phyloP scores from a whole-genome alignment of 2,888 invertebrate species.

The Heliconius charithonia region DNA sequence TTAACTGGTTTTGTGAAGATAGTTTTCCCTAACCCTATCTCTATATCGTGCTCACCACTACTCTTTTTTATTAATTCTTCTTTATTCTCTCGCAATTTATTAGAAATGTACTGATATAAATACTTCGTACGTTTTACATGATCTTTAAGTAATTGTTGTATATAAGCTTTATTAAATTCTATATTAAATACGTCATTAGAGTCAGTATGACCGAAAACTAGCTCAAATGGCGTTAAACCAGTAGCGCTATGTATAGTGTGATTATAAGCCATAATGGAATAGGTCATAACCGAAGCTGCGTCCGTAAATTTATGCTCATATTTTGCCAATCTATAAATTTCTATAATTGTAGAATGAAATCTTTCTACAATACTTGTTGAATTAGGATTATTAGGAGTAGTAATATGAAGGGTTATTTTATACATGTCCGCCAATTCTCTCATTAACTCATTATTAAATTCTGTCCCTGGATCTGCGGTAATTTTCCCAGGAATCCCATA shows the following conservation, averaged over 20 bases:
- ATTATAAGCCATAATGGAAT: conserved; percentile 50
- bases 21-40: not conserved
- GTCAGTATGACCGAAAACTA: conserved; percentile 51
- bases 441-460: too few relatives aligned
- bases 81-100: not conserved
- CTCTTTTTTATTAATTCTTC: not conserved
- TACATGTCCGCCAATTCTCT: too few relatives aligned
- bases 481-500: too few relatives aligned
- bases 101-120: conserved; percentile 31
- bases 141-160: conserved; percentile 50
- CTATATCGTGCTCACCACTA: not conserved
- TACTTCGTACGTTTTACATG: conserved; percentile 46
- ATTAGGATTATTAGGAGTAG: too few relatives aligned
- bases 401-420: too few relatives aligned
- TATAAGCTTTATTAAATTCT: conserved; percentile 47
- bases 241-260: conserved; percentile 48
- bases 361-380: too few relatives aligned
- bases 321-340: not conserved
- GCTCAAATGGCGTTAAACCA: conserved; percentile 48
- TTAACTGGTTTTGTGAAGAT: not conserved
- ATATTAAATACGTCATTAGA: conserved; percentile 42
- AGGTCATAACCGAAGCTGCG: conserved; percentile 50
- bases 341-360: conserved; percentile 33
- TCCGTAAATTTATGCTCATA: conserved; percentile 28
- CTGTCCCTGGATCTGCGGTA: too few relatives aligned